Conservation (phyloP, 2,113 vertebrate species). For the Microtus richardsoni region DNA sequence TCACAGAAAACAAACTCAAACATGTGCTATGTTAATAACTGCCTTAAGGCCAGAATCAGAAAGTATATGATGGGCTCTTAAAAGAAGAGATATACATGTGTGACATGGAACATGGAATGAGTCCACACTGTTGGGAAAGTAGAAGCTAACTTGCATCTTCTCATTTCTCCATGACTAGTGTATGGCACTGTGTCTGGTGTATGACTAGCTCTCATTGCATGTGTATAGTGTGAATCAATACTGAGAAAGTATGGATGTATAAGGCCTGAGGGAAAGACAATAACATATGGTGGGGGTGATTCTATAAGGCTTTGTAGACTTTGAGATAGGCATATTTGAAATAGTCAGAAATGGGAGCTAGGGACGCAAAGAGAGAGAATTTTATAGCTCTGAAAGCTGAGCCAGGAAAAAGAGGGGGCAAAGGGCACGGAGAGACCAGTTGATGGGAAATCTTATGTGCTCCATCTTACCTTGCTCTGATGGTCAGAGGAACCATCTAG, state of each 20-base stretch:
- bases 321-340: neutral
- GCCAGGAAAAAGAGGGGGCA: neutral
- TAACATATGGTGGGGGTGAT: neutral
- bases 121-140: neutral
- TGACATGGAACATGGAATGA: neutral
- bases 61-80: neutral
- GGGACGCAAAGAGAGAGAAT: neutral
- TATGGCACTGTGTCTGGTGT: neutral
- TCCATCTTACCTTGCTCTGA: neutral
- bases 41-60: neutral
- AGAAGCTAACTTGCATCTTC: neutral
- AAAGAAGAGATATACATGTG: neutral
- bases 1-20: neutral
- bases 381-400: neutral
- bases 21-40: neutral
- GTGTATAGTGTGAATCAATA: neutral
- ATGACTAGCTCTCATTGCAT: neutral
- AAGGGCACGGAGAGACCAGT: neutral
- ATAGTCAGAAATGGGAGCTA: neutral
- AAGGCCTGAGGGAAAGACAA: neutral
- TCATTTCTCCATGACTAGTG: neutral
- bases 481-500: neutral
- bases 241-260: neutral
- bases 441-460: neutral
- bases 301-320: neutral